phyloP scores from a whole-genome alignment of 2,797 vertebrate genomes.

The Sphaeramia orbicularis region DNA sequence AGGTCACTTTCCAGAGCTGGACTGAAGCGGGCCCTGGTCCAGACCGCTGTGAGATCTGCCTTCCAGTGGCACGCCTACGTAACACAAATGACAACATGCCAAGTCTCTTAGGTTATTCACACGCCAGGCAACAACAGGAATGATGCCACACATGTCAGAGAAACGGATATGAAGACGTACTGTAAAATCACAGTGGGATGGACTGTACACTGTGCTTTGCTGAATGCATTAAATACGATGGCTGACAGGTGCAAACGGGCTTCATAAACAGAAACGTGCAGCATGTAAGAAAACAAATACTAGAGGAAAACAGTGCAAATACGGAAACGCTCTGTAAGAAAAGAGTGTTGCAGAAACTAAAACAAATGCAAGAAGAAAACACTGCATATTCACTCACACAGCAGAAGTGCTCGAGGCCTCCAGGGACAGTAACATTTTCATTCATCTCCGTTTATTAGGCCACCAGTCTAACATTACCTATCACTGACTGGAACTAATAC shows the following conservation, averaged over 20 bases:
- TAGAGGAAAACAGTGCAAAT: not conserved
- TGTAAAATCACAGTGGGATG: conserved; percentile 1
- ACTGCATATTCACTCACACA: no score
- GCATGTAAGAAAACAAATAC: no score
- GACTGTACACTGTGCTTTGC: not conserved
- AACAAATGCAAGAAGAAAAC: no score
- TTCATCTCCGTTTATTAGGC: no score
- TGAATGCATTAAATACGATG: not conserved
- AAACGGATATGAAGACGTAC: conserved; percentile 15
- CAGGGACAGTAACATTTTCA: no score
- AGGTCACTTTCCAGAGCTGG: conserved; percentile 72
- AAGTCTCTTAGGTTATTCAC: conserved; percentile 29
- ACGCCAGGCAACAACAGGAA: conserved; percentile 10
- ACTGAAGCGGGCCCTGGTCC: conserved; percentile 46
- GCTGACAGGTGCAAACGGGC: not conserved
- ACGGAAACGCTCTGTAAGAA: not conserved
- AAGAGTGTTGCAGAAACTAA: no score
- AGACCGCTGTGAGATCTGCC: conserved; percentile 45
- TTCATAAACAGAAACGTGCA: no score
- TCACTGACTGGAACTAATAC: no score
- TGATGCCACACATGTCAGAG: conserved; percentile 14
- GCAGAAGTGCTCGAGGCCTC: no score
- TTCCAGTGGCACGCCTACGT: conserved; percentile 12
- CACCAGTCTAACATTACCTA: no score
- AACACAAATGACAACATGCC: conserved; percentile 49